A percentile compares a stretch with the other conserved stretches of the same genome.
These are phyloP conservation scores for Diorhabda carinulata DNA, from an alignment of 1,140 invertebrate species.

Conservation along the genomic window DNA sequence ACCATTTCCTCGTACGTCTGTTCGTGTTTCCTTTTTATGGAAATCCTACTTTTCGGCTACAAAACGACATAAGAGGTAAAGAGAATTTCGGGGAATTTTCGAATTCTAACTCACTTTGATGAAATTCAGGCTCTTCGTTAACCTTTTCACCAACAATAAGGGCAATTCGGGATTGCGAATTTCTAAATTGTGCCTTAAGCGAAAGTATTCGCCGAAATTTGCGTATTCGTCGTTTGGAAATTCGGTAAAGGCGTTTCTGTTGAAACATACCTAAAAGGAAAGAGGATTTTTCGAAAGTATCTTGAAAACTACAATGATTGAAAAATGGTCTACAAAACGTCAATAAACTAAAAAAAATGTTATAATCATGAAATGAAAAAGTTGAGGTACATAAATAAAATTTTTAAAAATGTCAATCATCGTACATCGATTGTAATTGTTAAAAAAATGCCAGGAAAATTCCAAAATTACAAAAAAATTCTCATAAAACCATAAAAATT, in stretches of 20 bases:
- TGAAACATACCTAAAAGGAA: constrained; percentile 56
- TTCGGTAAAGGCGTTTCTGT: constrained; percentile 70
- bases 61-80: neutral
- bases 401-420: too few species aligned
- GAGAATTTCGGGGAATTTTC: neutral
- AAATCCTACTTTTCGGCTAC: constrained; percentile 18
- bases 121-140: constrained; percentile 72
- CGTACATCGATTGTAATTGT: too few species aligned
- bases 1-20: constrained; percentile 56
- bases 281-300: too few species aligned
- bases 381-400: too few species aligned
- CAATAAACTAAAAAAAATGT: too few species aligned
- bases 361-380: too few species aligned
- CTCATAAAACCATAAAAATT: too few species aligned
- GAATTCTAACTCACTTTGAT: constrained; percentile 32
- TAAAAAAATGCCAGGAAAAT: too few species aligned
- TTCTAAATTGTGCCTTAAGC: constrained; percentile 68
- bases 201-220: constrained; percentile 80
- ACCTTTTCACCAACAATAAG: constrained; percentile 84
- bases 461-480: too few species aligned
- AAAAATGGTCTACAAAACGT: too few species aligned
- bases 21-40: constrained; percentile 51
- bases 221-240: constrained; percentile 77
- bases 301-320: too few species aligned
- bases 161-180: constrained; percentile 74